Percentiles rank a stretch among this genome's conserved stretches.
phyloP scores from a whole-genome alignment of 1,140 invertebrate genomes.

The Pseudomyrmex gracilis region DNA sequence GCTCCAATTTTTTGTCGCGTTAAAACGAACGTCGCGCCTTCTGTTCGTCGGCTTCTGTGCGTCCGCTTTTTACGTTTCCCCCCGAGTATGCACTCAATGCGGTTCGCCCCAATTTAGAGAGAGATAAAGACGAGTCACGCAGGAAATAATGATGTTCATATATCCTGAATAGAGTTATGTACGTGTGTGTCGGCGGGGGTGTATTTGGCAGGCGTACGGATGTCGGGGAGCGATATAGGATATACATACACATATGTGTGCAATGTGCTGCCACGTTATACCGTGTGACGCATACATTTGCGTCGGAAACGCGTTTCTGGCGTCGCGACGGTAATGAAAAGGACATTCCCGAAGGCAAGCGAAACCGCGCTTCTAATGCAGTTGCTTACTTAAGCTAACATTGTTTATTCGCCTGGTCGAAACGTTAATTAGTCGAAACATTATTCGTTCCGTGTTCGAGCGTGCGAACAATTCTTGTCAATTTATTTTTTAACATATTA shows the following conservation, averaged over 20 bases:
- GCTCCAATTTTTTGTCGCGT: conserved; percentile 25
- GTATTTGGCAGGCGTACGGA: conserved; percentile 50
- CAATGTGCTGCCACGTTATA: conserved; percentile 20
- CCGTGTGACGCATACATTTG: conserved; percentile 39
- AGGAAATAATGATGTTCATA: conserved; percentile 59
- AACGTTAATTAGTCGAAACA: neutral
- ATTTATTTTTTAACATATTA: too few species aligned
- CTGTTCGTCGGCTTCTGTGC: conserved; percentile 4
- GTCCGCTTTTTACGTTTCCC: conserved; percentile 15
- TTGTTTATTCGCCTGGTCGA: neutral
- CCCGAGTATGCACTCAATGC: conserved; percentile 17
- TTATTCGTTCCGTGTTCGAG: neutral
- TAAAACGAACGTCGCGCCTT: conserved; percentile 34
- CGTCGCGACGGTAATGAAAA: conserved; percentile 8
- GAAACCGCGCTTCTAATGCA: neutral
- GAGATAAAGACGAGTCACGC: conserved; percentile 56
- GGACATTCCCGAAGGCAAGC: conserved; percentile 15
- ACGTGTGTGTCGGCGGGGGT: conserved; percentile 5
- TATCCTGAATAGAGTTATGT: conserved; percentile 22
- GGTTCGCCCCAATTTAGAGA: conserved; percentile 47
- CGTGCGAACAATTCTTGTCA: too few species aligned
- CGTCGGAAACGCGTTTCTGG: conserved; percentile 11
- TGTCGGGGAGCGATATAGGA: conserved; percentile 2
- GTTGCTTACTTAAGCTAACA: neutral
- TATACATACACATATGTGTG: neutral